Evolutionary conservation across 2,888 invertebrate genomes (phyloP).

Genomic region (Plebejus argus): DNA sequence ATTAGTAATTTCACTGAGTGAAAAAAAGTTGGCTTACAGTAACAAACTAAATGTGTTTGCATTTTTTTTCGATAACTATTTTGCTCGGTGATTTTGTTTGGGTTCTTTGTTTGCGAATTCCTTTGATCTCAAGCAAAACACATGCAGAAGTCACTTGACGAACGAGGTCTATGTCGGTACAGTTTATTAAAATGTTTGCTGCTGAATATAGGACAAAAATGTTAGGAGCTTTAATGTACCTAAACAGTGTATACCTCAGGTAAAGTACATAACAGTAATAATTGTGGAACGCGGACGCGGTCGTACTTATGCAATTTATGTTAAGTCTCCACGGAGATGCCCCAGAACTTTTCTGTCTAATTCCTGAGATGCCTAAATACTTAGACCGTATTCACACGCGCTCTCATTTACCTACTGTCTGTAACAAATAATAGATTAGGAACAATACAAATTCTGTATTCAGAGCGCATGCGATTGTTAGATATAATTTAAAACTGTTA

Average conservation of each 20-base stretch:
- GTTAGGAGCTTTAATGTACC: conserved; percentile 5
- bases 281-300: conserved; percentile 11
- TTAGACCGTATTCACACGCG: neutral
- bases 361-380: neutral
- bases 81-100: neutral
- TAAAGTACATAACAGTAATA: conserved; percentile 17
- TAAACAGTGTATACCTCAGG: neutral
- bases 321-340: neutral
- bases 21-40: neutral
- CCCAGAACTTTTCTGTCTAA: conserved; percentile 18
- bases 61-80: neutral
- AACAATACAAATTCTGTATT: neutral
- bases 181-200: conserved; percentile 13
- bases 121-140: neutral
- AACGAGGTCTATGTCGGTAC: neutral
- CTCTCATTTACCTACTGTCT: neutral
- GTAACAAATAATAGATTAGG: neutral
- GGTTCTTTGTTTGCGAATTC: neutral
- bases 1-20: neutral
- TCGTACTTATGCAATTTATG: neutral
- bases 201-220: conserved; percentile 8
- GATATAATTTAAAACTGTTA: too few relatives aligned
- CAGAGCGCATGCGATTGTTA: too few relatives aligned
- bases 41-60: neutral
- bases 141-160: neutral